Conservation (phyloP, 2,797 vertebrate species). For the Xiphorhynchus erythropygius region DNA sequence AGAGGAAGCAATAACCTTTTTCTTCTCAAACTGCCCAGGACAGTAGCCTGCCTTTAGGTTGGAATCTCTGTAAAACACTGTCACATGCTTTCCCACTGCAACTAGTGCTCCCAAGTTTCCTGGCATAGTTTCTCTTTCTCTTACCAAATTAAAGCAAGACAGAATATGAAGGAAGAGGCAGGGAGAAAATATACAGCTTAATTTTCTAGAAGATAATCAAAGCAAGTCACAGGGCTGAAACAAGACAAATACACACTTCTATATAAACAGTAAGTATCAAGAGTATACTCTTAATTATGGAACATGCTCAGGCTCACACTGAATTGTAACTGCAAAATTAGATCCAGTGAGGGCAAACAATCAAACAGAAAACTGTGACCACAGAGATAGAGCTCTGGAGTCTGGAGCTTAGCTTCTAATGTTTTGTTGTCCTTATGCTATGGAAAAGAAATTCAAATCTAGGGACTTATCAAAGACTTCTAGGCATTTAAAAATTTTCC, state of each 20-base stretch:
- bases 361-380: background rate
- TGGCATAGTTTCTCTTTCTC: background rate
- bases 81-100: background rate
- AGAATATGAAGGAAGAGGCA: background rate
- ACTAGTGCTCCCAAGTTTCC: background rate
- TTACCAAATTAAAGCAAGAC: background rate
- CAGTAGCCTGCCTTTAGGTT: background rate
- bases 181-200: background rate
- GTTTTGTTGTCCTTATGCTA: background rate
- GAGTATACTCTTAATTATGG: background rate
- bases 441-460: background rate
- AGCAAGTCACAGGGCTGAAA: background rate
- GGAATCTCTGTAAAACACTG: background rate
- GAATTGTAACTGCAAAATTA: background rate
- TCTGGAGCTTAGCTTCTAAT: background rate
- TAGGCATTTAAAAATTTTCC: background rate
- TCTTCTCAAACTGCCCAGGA: background rate
- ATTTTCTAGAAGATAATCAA: background rate
- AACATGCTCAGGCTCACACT: background rate
- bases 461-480: background rate
- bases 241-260: background rate
- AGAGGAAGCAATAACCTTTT: background rate
- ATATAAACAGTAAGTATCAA: background rate
- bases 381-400: background rate
- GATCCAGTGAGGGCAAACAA: background rate